Percentiles rank a stretch among this genome's conserved stretches.
These are phyloP conservation scores for Xiphophorus birchmanni DNA, from an alignment of 2,797 vertebrate genomes.

Conservation along the genomic window DNA sequence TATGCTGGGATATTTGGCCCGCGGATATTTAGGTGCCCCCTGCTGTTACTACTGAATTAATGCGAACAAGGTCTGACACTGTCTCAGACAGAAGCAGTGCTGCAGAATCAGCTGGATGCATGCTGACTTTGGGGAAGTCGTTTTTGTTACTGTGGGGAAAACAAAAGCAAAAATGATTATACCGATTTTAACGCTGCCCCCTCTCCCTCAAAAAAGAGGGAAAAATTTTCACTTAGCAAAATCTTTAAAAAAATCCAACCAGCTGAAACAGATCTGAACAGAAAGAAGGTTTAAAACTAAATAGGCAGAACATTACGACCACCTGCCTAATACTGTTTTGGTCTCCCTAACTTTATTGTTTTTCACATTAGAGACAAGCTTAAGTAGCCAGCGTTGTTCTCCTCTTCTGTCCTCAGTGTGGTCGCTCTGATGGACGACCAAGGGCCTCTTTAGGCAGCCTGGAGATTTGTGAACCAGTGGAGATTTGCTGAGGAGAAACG, in stretches of 20 bases:
- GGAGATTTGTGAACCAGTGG: constrained; percentile 60
- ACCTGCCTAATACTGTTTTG: neutral
- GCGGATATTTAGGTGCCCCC: constrained; percentile 3
- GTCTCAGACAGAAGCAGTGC: neutral
- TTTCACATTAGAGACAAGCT: constrained; percentile 13
- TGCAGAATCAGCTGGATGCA: neutral
- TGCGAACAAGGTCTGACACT: neutral
- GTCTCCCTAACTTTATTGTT: neutral
- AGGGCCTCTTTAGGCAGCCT: constrained; percentile 49
- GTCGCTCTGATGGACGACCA: constrained; percentile 25
- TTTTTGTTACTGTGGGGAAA: neutral
- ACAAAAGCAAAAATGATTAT: neutral
- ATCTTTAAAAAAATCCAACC: neutral
- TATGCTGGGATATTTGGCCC: constrained; percentile 7
- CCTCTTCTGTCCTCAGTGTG: neutral
- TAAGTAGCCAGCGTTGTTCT: neutral
- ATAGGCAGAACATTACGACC: neutral
- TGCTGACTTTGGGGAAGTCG: neutral
- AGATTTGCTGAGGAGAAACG: constrained; percentile 69
- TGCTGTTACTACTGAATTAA: constrained; percentile 12
- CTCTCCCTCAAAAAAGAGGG: neutral
- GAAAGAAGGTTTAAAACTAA: neutral
- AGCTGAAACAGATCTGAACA: neutral
- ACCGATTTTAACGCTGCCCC: neutral
- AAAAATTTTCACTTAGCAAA: neutral